These are phyloP conservation scores for Drosophila nigromelanica DNA, from an alignment of 1,140 invertebrate species.

Conservation along the genomic window DNA sequence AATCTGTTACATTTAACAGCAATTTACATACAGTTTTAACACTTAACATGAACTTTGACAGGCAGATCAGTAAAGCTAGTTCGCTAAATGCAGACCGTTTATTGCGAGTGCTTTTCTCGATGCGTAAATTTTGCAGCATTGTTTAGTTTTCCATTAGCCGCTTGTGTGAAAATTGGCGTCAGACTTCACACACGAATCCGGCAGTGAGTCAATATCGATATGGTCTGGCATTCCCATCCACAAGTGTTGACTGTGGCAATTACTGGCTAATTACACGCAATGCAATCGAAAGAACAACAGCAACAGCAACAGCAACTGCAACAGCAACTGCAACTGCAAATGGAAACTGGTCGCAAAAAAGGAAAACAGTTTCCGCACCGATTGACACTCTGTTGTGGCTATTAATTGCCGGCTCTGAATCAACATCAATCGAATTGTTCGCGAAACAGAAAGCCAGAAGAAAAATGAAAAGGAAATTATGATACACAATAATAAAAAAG, in stretches of 20 bases:
- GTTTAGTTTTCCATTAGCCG: constrained; percentile 29
- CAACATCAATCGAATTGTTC: constrained; percentile 31
- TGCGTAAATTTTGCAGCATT: neutral
- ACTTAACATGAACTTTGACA: neutral
- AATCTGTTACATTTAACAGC: too few relatives aligned
- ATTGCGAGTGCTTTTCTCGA: neutral
- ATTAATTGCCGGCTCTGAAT: constrained; percentile 20
- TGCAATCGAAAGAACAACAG: constrained; percentile 40
- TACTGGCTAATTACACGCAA: constrained; percentile 64
- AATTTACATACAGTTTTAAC: too few relatives aligned
- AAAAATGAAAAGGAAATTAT: constrained; percentile 4
- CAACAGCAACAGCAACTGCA: constrained; percentile 20
- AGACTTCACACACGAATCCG: constrained; percentile 43
- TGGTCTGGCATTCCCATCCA: constrained; percentile 40
- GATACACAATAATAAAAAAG: constrained; percentile 40
- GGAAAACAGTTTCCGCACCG: constrained; percentile 11
- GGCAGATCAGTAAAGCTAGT: neutral
- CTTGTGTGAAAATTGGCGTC: constrained; percentile 67
- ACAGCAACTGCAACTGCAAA: constrained; percentile 37
- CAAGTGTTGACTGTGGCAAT: constrained; percentile 57
- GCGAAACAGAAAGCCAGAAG: neutral
- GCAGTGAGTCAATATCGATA: constrained; percentile 17
- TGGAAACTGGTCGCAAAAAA: constrained; percentile 21
- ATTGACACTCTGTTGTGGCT: constrained; percentile 4
- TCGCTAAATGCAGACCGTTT: too few relatives aligned